phyloP scores from a whole-genome alignment of 1,140 invertebrate genomes.

The Hyposmocoma kahamanoa region DNA sequence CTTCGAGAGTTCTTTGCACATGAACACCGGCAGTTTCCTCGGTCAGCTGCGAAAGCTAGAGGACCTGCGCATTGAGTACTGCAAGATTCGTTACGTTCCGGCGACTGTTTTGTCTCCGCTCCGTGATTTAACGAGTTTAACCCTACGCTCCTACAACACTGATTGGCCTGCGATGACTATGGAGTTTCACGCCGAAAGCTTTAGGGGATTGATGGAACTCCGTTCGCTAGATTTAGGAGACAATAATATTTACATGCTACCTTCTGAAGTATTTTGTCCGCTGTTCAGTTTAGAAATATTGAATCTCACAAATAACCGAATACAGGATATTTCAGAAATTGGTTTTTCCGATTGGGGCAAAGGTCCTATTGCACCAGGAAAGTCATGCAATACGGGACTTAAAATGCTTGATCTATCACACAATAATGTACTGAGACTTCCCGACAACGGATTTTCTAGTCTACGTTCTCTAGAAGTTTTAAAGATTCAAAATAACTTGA shows the following conservation, averaged over 20 bases:
- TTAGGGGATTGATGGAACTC: conserved; percentile 81
- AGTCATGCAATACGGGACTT: conserved; percentile 78
- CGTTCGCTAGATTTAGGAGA: conserved; percentile 83
- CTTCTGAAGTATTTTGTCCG: conserved; percentile 83
- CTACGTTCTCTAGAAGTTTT: conserved; percentile 80
- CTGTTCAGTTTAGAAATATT: conserved; percentile 79
- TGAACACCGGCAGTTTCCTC: conserved; percentile 78
- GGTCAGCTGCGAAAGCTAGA: conserved; percentile 76
- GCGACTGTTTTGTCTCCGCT: conserved; percentile 80
- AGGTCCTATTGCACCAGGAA: conserved; percentile 76
- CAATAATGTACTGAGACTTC: conserved; percentile 80
- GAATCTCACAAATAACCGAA: conserved; percentile 86
- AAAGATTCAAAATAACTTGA: conserved; percentile 82
- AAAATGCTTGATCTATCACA: conserved; percentile 83
- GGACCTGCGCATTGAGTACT: conserved; percentile 83
- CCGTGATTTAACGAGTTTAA: conserved; percentile 80
- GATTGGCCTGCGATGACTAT: conserved; percentile 88
- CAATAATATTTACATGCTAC: conserved; percentile 87
- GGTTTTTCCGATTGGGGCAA: conserved; percentile 83
- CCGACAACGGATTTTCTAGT: conserved; percentile 81
- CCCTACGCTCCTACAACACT: conserved; percentile 83
- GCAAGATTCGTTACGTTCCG: conserved; percentile 86
- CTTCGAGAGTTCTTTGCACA: conserved; percentile 83
- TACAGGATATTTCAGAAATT: conserved; percentile 83
- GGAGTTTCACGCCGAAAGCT: conserved; percentile 82